Conservation (phyloP, 2,888 invertebrate species). For the Synanthedon tipuliformis region DNA sequence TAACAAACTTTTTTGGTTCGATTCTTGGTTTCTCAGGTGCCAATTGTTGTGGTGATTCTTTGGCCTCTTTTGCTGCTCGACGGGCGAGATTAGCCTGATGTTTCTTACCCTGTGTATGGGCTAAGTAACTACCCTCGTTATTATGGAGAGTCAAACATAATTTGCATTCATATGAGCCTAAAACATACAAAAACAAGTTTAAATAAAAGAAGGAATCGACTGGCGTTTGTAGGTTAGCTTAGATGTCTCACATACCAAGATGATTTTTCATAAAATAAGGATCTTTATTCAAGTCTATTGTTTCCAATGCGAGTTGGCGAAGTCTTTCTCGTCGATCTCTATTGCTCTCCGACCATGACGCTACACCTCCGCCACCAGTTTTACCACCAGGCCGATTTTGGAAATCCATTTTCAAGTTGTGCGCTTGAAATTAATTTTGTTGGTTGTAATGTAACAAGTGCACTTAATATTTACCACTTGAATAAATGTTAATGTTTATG, state of each 20-base stretch:
- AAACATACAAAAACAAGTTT: conserved; percentile 12
- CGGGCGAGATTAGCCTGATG: conserved; percentile 99
- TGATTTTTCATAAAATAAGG: conserved; percentile 99
- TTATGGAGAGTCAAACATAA: conserved; percentile 98
- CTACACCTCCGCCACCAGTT: conserved; percentile 99
- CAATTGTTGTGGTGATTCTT: conserved; percentile 93
- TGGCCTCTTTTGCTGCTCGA: conserved; percentile 98
- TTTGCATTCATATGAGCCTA: conserved; percentile 97
- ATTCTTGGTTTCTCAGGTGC: conserved; percentile 96
- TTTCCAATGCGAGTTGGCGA: conserved; percentile 95
- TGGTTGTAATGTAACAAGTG: too few species aligned
- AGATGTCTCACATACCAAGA: conserved; percentile 70
- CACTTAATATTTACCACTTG: too few species aligned
- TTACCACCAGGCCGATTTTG: conserved; percentile 99
- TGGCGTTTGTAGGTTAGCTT: conserved; percentile 2
- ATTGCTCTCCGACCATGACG: conserved; percentile 99
- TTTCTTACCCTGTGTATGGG: conserved; percentile 99
- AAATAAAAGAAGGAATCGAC: background rate
- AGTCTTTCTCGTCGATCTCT: conserved; percentile 95
- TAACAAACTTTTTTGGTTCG: conserved; percentile 98
- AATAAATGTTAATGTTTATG: too few species aligned
- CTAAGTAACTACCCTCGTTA: conserved; percentile 98
- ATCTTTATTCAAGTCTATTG: conserved; percentile 98
- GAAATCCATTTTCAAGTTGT: conserved; percentile 84
- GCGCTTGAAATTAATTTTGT: too few species aligned